Evolutionary conservation across 2,797 vertebrate species (phyloP).

Genomic region (Carcharodon carcharias): DNA sequence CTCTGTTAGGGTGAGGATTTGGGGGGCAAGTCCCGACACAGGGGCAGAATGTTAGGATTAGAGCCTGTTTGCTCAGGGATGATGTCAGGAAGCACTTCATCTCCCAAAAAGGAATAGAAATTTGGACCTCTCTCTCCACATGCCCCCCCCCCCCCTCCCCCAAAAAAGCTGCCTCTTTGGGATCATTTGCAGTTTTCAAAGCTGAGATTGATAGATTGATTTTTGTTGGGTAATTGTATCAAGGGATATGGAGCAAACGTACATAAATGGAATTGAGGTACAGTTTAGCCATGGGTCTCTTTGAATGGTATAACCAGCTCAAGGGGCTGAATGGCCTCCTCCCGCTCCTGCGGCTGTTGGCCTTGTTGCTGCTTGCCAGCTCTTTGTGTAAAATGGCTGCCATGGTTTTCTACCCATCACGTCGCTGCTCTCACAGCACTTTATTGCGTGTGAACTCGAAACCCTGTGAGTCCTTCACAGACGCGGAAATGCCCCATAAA

Average conservation of each 20-base stretch:
- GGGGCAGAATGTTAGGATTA: neutral
- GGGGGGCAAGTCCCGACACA: too few relatives aligned
- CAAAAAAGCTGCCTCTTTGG: neutral
- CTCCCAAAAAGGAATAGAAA: neutral
- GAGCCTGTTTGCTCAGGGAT: neutral
- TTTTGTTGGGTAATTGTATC: neutral
- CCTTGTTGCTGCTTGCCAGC: neutral
- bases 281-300: neutral
- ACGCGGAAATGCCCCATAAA: neutral
- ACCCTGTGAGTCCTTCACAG: neutral
- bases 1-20: too few relatives aligned
- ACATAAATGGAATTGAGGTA: neutral
- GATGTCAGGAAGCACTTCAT: neutral
- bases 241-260: neutral
- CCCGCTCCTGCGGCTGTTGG: neutral
- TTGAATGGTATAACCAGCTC: neutral
- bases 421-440: too few relatives aligned
- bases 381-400: constrained; percentile 4
- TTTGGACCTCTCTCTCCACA: neutral
- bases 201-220: neutral
- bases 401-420: neutral
- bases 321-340: neutral
- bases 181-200: neutral
- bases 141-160: too few relatives aligned
- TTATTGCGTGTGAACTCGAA: neutral